Conservation (phyloP, 1,140 invertebrate genomes). For the Drosophila triauraria region DNA sequence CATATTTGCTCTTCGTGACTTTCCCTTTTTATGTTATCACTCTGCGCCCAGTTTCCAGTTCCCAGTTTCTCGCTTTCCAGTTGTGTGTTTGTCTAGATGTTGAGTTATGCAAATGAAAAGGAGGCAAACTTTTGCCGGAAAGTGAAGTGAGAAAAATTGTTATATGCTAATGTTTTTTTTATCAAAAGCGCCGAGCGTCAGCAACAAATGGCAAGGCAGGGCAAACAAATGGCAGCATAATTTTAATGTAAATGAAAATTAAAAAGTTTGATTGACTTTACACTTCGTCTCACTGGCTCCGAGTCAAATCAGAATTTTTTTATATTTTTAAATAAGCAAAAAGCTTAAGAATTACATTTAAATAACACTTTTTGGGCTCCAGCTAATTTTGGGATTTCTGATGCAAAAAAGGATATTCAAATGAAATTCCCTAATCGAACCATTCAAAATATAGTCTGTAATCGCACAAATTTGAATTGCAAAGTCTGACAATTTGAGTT, state of each 20-base stretch:
- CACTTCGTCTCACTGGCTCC: conserved; percentile 14
- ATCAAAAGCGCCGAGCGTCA: conserved; percentile 26
- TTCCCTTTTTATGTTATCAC: conserved; percentile 63
- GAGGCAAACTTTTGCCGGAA: conserved; percentile 31
- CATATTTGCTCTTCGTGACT: conserved; percentile 74
- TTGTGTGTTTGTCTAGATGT: conserved; percentile 53
- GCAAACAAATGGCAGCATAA: conserved; percentile 43
- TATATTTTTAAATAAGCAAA: background rate
- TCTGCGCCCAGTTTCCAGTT: conserved; percentile 11
- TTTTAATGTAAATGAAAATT: conserved; percentile 79
- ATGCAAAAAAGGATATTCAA: background rate
- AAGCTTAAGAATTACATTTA: background rate
- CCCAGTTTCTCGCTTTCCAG: no score
- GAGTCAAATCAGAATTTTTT: conserved; percentile 20
- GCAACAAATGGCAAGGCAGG: conserved; percentile 43
- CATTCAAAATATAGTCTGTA: background rate
- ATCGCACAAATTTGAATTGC: conserved; percentile 18
- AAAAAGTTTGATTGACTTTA: conserved; percentile 69
- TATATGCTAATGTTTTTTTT: conserved; percentile 43
- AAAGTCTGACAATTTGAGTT: conserved; percentile 10
- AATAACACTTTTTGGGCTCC: background rate
- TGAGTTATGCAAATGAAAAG: conserved; percentile 68
- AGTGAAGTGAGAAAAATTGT: conserved; percentile 39
- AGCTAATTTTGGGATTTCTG: no score
- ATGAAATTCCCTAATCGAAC: background rate